These are phyloP conservation scores for Hiodon alosoides DNA, from an alignment of 2,113 vertebrate species.

Conservation along the genomic window DNA sequence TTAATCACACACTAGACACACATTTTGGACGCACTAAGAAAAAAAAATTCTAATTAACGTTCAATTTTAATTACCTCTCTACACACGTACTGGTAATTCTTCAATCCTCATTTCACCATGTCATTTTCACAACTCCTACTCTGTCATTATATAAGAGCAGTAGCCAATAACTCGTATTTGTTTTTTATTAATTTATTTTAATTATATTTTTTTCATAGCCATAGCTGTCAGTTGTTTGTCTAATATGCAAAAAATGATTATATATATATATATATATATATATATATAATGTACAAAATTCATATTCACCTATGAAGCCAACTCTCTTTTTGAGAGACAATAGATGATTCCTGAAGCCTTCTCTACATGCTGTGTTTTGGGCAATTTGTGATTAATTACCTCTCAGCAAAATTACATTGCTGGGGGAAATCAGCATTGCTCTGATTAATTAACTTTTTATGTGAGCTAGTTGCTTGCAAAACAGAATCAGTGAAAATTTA, in stretches of 20 bases:
- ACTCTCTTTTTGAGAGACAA: conserved; percentile 46
- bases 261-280: conserved; percentile 64
- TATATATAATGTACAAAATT: conserved; percentile 38
- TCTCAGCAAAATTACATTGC: conserved; percentile 73
- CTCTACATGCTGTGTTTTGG: conserved; percentile 60
- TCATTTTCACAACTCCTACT: conserved; percentile 63
- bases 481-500: conserved; percentile 64
- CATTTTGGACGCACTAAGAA: conserved; percentile 74
- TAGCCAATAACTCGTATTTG: conserved; percentile 72
- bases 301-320: conserved; percentile 51
- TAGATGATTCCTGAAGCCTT: conserved; percentile 62
- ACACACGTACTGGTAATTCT: conserved; percentile 79
- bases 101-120: conserved; percentile 77
- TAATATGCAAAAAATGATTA: conserved; percentile 69
- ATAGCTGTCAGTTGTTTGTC: conserved; percentile 67
- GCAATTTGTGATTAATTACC: conserved; percentile 83
- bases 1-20: conserved; percentile 43
- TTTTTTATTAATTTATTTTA: conserved; percentile 57
- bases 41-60: conserved; percentile 80
- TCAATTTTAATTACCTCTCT: conserved; percentile 80
- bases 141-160: conserved; percentile 73
- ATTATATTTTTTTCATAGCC: conserved; percentile 72
- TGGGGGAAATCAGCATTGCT: conserved; percentile 74
- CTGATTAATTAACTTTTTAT: conserved; percentile 83
- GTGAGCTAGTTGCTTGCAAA: conserved; percentile 69